Evolutionary conservation across 2,113 vertebrate genomes (phyloP), one percentile per base, ranked within the genome.

Genomic region (Marcusenius ussheri): DNA sequence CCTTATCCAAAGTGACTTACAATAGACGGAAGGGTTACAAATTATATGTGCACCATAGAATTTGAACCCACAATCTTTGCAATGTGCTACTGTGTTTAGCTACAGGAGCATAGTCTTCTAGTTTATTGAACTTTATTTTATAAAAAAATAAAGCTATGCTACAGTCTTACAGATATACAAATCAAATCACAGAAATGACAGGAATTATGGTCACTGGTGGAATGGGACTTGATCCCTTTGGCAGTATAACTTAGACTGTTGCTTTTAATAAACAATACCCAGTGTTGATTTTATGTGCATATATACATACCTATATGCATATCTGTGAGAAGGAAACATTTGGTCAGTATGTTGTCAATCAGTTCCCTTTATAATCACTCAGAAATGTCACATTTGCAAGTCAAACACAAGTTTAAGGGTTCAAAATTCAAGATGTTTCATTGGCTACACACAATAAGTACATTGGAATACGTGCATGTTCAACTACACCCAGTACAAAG

Each of bases 161-260:
- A 93, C 92, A 91, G 70, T 87, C 91, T 92, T 93, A 93, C 83
- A 77, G 77, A 90, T 93, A 92, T 94, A 66, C n/a, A 95, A 94
- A 88, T 90, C 87, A 91, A n/a, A n/a, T n/a, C 94, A 91, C 89
- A 93, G 93, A 94, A 89, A 89, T 93, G 93, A 95, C 91, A 92
- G 93, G 92, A 94, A 94, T 95, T 95, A 94, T 95, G 93, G 84
- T 94, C 93, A 94, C 94, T 93, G 91, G 89, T 91, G 88, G 93
- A 94, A 93, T 89, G 92, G 90, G 89, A 92, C 89, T 93, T 92
- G 92, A 93, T 94, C 93, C 91, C 94, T 95, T 94, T 93, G 92
- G 84, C 85, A 83, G 90, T 90, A 93, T 93, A 91, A 93, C 92
- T 92, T 94, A 90, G 91, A 94, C 93, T 93, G 95, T 92, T 91